These are phyloP conservation scores for Trissolcus basalis DNA, from an alignment of 1,140 invertebrate genomes.

Conservation along the genomic window DNA sequence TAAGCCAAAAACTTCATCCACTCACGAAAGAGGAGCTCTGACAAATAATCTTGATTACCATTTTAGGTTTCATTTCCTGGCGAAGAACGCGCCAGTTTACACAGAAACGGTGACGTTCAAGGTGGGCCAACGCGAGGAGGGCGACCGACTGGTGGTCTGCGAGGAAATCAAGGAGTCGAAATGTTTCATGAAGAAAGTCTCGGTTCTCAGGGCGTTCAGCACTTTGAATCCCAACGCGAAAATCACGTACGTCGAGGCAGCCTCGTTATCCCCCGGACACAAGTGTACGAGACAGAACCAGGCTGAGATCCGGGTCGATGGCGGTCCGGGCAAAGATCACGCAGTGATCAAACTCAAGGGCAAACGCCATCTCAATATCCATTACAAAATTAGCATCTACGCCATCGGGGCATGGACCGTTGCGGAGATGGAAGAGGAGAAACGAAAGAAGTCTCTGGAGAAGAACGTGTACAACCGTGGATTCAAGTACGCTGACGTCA, in stretches of 20 bases:
- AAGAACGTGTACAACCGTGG: neutral
- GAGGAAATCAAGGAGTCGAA: constrained; percentile 1
- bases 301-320: neutral
- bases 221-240: constrained; percentile 3
- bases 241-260: constrained; percentile 9
- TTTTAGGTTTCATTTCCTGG: neutral
- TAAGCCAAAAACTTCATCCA: too few relatives aligned
- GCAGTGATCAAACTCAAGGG: constrained; percentile 2
- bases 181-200: neutral
- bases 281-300: neutral
- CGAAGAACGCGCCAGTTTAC: neutral
- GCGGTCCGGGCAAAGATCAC: constrained; percentile 8
- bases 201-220: neutral
- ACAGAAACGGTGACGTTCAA: neutral
- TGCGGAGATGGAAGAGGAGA: constrained; percentile 3
- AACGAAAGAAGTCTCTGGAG: neutral
- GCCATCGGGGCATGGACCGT: constrained; percentile 7
- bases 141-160: neutral
- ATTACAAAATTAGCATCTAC: constrained; percentile 3
- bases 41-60: too few relatives aligned
- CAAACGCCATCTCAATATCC: constrained; percentile 1
- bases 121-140: neutral
- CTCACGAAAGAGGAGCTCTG: too few relatives aligned
- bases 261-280: neutral
- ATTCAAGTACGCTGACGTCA: neutral